Conservation (phyloP, 2,797 vertebrate species). For the Anolis apletophallus region DNA sequence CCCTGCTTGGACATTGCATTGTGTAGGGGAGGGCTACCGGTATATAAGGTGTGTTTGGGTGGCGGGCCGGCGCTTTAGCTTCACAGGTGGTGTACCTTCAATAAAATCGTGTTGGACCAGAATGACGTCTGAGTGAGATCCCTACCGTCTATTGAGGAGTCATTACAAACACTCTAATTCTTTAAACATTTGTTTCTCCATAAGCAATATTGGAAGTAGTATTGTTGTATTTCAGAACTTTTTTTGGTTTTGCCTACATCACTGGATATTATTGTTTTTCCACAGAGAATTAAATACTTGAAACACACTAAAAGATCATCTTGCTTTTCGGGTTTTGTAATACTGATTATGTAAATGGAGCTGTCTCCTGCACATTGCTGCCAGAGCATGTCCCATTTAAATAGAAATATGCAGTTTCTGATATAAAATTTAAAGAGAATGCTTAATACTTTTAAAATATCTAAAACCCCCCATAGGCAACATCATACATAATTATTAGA, state of each 20-base stretch:
- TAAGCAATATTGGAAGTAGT: conserved; percentile 56
- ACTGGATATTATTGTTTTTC: conserved; percentile 64
- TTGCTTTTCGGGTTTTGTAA: conserved; percentile 60
- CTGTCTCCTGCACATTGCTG: not conserved
- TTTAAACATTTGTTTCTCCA: conserved; percentile 78
- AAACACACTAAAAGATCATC: conserved; percentile 68
- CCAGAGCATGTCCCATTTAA: conserved; percentile 9
- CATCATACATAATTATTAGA: not conserved
- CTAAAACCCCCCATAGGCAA: not conserved
- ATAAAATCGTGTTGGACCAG: no score
- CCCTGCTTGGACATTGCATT: no score
- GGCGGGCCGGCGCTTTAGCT: no score
- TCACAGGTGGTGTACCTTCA: no score
- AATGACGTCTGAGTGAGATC: no score
- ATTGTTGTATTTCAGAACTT: conserved; percentile 64
- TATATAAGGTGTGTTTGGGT: no score
- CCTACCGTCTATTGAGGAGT: no score
- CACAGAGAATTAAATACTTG: conserved; percentile 76
- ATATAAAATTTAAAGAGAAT: not conserved
- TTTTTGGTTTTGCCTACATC: conserved; percentile 62
- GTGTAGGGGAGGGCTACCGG: no score
- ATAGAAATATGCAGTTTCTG: not conserved
- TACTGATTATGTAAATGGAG: conserved; percentile 21
- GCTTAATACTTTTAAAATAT: not conserved
- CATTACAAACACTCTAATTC: conserved; percentile 76